Conservation (phyloP, 2,888 invertebrate species). For the Petrolisthes cinctipes region DNA sequence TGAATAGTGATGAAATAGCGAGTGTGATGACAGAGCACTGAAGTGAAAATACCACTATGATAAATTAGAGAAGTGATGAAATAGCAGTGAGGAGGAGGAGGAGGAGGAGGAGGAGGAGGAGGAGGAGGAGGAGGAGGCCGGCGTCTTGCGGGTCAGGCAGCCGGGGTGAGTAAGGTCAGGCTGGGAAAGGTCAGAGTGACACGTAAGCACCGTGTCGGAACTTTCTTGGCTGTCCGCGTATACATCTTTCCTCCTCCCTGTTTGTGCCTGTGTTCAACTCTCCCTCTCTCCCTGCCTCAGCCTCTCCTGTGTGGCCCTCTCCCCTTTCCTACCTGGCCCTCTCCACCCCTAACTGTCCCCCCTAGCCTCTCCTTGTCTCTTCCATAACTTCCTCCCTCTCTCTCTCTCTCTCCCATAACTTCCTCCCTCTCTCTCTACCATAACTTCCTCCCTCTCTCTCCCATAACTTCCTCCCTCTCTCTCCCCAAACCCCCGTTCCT, state of each 20-base stretch:
- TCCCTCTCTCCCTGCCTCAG: background rate
- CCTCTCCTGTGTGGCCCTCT: background rate
- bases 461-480: too few species aligned
- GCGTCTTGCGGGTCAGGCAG: constrained; percentile 28
- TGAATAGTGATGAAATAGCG: background rate
- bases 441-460: too few species aligned
- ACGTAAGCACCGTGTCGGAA: constrained; percentile 46
- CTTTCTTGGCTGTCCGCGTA: constrained; percentile 36
- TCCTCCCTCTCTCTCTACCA: too few species aligned
- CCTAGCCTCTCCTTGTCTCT: background rate
- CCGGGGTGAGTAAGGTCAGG: constrained; percentile 40
- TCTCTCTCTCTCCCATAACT: too few species aligned
- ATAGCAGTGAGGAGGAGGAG: too few species aligned
- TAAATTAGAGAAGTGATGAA: too few species aligned
- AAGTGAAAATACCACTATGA: too few species aligned
- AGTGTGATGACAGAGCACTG: too few species aligned
- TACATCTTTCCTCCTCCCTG: constrained; percentile 24
- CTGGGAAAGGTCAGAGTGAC: constrained; percentile 53
- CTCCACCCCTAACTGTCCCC: background rate
- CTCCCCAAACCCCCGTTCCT: too few species aligned
- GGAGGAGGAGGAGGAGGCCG: constrained; percentile 10
- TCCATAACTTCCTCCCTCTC: background rate
- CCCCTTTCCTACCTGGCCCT: background rate
- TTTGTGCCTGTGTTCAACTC: background rate
- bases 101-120: background rate